phyloP scores from a whole-genome alignment of 1,140 invertebrate genomes.

The Drosophila nikananu region DNA sequence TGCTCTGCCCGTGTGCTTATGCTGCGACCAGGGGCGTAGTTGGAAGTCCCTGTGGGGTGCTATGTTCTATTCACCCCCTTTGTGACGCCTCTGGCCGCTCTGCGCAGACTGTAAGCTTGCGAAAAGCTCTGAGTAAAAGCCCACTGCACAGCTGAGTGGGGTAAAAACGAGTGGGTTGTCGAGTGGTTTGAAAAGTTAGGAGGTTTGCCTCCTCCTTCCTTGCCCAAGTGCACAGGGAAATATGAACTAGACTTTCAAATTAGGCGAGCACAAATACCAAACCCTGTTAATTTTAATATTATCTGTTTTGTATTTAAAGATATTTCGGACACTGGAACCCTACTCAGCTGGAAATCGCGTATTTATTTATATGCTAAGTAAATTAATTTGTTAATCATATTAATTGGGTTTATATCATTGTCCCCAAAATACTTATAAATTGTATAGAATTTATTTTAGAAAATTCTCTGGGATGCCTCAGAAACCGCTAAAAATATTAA shows the following conservation, averaged over 20 bases:
- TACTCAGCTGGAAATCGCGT: too few species aligned
- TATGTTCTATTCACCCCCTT: not conserved
- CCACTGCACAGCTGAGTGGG: constrained; percentile 57
- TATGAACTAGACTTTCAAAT: not conserved
- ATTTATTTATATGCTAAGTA: too few species aligned
- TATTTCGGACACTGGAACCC: not conserved
- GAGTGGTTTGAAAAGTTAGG: not conserved
- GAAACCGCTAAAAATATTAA: not conserved
- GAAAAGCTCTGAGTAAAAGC: constrained; percentile 65
- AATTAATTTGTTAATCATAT: not conserved
- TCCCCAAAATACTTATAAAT: not conserved
- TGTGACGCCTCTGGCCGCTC: constrained; percentile 38
- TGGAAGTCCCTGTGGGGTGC: not conserved
- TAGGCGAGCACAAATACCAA: not conserved
- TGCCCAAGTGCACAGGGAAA: constrained; percentile 19
- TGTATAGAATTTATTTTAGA: not conserved
- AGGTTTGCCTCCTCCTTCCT: not conserved
- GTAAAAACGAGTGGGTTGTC: constrained; percentile 26
- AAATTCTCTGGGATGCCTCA: not conserved
- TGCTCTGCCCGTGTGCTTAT: constrained; percentile 57
- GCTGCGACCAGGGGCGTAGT: constrained; percentile 41
- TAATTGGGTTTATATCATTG: not conserved
- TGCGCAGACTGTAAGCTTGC: constrained; percentile 59
- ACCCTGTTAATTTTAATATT: not conserved
- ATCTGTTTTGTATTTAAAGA: not conserved